Evolutionary conservation across 1,140 invertebrate species (phyloP).

Genomic region (Heliconius melpomene): DNA sequence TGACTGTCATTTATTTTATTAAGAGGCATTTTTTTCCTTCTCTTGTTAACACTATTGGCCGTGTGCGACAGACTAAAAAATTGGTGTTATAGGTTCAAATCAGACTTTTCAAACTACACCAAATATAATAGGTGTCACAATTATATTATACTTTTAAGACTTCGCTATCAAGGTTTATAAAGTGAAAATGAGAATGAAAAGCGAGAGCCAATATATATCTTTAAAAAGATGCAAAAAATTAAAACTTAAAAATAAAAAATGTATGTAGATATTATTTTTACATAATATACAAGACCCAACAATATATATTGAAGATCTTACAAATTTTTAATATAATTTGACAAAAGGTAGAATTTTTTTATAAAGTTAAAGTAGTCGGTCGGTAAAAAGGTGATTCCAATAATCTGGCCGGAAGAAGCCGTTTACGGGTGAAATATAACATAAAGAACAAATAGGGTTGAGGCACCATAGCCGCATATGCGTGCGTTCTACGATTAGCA

Average conservation of each 20-base stretch:
- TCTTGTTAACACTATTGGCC: not conserved
- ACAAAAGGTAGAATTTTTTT: not conserved
- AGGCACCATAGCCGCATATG: conserved; percentile 53
- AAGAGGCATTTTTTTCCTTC: not conserved
- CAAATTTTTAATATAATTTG: not conserved
- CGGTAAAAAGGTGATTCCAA: conserved; percentile 68
- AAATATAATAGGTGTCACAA: no score
- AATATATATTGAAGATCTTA: not conserved
- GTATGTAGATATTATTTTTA: no score
- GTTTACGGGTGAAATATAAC: conserved; percentile 71
- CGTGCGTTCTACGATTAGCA: conserved; percentile 69
- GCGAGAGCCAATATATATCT: not conserved
- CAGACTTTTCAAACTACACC: no score
- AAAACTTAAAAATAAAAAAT: not conserved
- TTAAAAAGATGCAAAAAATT: not conserved
- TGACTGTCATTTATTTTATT: conserved; percentile 26
- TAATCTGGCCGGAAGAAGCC: conserved; percentile 69
- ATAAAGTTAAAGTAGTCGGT: conserved; percentile 49
- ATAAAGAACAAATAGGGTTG: conserved; percentile 68
- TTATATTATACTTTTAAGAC: no score
- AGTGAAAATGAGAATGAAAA: no score
- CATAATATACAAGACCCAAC: not conserved
- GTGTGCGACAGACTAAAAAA: not conserved
- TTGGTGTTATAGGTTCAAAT: not conserved
- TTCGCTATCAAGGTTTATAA: no score